Percentiles rank a stretch among this genome's conserved stretches.
These are phyloP conservation scores for Paramormyrops kingsleyae DNA, from an alignment of 2,113 vertebrate species.

Conservation along the genomic window DNA sequence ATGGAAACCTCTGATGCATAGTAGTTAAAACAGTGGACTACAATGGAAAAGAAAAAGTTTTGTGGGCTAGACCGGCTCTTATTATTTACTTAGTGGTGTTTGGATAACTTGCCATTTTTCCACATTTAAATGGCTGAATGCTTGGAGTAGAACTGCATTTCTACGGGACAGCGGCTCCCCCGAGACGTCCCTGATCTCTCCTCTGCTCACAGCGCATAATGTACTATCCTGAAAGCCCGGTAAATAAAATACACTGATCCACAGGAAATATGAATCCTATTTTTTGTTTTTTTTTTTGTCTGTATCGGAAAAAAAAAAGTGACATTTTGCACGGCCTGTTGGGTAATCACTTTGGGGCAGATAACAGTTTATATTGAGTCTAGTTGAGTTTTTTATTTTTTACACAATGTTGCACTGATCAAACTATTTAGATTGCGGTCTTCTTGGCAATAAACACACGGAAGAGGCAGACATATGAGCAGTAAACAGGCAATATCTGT, in stretches of 20 bases:
- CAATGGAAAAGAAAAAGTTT: background rate
- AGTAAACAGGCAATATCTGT: background rate
- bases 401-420: background rate
- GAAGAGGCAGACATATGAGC: background rate
- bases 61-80: background rate
- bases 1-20: background rate
- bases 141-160: background rate
- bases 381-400: background rate
- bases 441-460: background rate
- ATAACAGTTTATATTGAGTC: background rate
- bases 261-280: background rate
- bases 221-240: background rate
- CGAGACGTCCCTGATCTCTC: background rate
- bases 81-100: slow-evolving; percentile 1
- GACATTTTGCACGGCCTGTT: background rate
- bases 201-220: background rate
- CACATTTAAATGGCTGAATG: background rate
- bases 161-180: background rate
- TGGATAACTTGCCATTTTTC: background rate
- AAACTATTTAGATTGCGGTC: background rate
- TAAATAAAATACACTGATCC: slow-evolving; percentile 3
- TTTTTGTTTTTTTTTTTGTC: background rate
- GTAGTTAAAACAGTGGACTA: slow-evolving; percentile 3
- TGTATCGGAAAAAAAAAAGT: background rate
- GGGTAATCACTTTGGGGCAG: background rate